phyloP scores from a whole-genome alignment of 2,888 invertebrate genomes.

The Andrena hattorfiana region DNA sequence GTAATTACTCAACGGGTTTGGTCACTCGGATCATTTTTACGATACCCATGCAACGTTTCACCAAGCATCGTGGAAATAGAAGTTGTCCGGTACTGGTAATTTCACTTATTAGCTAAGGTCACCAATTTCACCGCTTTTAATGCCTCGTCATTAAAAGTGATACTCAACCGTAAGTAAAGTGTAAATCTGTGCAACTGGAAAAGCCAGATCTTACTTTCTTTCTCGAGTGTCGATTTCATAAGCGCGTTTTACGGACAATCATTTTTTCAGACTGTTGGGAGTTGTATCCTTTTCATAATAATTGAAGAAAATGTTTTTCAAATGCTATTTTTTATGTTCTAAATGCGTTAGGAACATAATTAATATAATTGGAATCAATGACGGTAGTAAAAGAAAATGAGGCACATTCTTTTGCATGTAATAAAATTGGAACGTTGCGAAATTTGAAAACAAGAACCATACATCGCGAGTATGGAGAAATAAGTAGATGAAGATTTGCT shows the following conservation, averaged over 20 bases:
- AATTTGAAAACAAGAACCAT: too few species aligned
- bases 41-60: constrained; percentile 49
- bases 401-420: too few species aligned
- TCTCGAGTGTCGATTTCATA: constrained; percentile 8
- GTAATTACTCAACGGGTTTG: constrained; percentile 63
- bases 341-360: too few species aligned
- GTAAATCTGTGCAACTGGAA: constrained; percentile 17
- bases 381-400: too few species aligned
- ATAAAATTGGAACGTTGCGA: too few species aligned
- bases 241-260: neutral
- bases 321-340: too few species aligned
- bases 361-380: too few species aligned
- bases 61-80: constrained; percentile 43
- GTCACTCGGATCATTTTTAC: constrained; percentile 62
- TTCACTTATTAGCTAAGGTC: constrained; percentile 61
- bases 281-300: neutral
- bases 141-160: neutral
- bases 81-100: constrained; percentile 46
- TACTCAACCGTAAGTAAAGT: neutral
- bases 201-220: constrained; percentile 14
- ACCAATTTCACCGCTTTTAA: constrained; percentile 46
- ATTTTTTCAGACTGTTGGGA: neutral
- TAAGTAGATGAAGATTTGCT: too few species aligned
- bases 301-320: neutral
- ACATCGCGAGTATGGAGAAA: too few species aligned